Conservation (phyloP, 2,797 vertebrate genomes). For the Parotocinclus haroldoi region DNA sequence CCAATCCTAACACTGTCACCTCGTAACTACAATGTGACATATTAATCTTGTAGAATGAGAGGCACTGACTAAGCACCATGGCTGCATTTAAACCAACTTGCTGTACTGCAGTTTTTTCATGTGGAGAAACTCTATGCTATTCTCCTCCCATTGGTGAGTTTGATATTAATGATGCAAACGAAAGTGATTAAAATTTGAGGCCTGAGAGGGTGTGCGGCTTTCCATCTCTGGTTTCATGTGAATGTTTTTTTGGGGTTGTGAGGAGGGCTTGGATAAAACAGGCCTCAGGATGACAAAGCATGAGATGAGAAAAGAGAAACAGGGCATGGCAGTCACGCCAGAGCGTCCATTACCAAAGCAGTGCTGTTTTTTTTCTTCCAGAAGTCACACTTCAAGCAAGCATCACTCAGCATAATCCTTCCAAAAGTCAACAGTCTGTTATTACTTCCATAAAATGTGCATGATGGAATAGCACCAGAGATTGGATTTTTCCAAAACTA, state of each 20-base stretch:
- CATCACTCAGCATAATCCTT: slow-evolving; percentile 21
- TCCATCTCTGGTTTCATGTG: slow-evolving; percentile 15
- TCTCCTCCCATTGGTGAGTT: slow-evolving; percentile 18
- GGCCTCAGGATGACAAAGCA: slow-evolving; percentile 33
- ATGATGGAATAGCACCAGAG: slow-evolving; percentile 17
- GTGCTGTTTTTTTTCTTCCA: slow-evolving; percentile 27
- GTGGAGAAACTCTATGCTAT: slow-evolving; percentile 1
- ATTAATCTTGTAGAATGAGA: slow-evolving; percentile 10
- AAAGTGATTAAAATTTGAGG: slow-evolving; percentile 14
- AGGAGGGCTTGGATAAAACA: slow-evolving; percentile 21
- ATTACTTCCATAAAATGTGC: slow-evolving; percentile 12
- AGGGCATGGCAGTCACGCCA: slow-evolving; percentile 23
- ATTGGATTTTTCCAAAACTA: slow-evolving; percentile 10
- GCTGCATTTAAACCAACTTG: slow-evolving; percentile 6
- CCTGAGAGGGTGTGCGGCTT: background rate
- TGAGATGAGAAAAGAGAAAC: slow-evolving; percentile 28
- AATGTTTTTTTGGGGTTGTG: slow-evolving; percentile 19
- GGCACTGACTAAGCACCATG: background rate
- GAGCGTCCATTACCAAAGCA: slow-evolving; percentile 27
- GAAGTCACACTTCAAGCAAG: slow-evolving; percentile 13
- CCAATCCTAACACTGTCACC: background rate
- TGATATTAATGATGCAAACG: slow-evolving; percentile 28
- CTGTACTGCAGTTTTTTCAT: slow-evolving; percentile 4
- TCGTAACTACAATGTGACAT: slow-evolving; percentile 7
- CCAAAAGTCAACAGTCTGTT: slow-evolving; percentile 6